phyloP scores from a whole-genome alignment of 2,113 vertebrate genomes.

The Pomatostomus ruficeps region DNA sequence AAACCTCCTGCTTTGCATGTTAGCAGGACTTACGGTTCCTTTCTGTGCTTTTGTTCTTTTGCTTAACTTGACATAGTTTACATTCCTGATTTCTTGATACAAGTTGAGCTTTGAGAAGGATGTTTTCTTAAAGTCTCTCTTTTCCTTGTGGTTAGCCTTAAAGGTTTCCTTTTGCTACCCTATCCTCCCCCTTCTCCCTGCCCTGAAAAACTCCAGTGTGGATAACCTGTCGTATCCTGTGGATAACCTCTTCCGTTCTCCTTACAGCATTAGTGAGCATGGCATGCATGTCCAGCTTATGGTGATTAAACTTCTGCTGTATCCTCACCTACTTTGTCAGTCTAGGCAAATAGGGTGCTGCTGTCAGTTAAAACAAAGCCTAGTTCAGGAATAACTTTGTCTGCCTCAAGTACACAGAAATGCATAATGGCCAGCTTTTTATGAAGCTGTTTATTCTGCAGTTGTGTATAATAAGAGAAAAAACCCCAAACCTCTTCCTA shows the following conservation, averaged over 20 bases:
- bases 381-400: neutral
- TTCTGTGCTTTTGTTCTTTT: neutral
- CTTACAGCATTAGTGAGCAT: neutral
- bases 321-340: neutral
- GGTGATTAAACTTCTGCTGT: neutral
- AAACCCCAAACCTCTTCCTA: neutral
- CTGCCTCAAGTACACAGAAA: neutral
- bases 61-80: neutral
- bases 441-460: neutral
- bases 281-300: neutral
- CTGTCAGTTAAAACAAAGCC: neutral
- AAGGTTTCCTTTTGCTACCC: neutral
- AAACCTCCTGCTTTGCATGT: neutral
- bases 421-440: neutral
- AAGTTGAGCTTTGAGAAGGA: neutral
- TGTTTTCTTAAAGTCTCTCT: neutral
- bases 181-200: neutral
- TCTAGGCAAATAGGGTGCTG: rapidly evolving
- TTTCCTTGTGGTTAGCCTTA: neutral
- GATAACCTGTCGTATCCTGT: neutral
- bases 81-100: neutral
- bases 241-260: neutral
- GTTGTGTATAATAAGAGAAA: neutral
- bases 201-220: neutral
- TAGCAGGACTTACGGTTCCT: neutral